Percentiles rank a stretch among this genome's conserved stretches.
Evolutionary conservation across 2,113 vertebrate species (phyloP).

Genomic region (Grantiella picta): DNA sequence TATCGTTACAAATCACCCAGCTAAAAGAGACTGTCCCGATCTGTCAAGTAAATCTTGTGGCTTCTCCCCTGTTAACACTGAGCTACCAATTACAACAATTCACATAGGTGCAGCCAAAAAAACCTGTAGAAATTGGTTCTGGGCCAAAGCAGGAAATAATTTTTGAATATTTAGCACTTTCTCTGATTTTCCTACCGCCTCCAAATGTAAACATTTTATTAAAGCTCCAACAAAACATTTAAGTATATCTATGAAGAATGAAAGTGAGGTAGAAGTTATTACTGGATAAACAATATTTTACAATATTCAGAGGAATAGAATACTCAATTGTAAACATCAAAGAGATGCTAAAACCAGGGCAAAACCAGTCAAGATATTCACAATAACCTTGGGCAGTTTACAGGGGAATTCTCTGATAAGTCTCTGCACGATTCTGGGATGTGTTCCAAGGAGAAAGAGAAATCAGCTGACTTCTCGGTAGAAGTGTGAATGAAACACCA

Average conservation of each 20-base stretch:
- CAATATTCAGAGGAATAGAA: neutral
- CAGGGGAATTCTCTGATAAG: neutral
- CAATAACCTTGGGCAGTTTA: neutral
- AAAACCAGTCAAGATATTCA: neutral
- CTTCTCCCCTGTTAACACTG: neutral
- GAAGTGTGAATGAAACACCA: accelerated
- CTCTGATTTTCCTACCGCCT: neutral
- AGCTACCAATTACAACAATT: neutral
- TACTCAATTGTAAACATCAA: neutral
- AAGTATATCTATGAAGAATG: neutral
- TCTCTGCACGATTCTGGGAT: neutral
- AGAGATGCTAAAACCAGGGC: neutral
- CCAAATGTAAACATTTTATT: neutral
- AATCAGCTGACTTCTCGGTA: conserved; percentile 29
- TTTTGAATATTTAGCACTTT: neutral
- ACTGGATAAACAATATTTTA: neutral
- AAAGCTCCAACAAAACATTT: neutral
- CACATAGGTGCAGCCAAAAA: neutral
- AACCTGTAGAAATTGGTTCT: neutral
- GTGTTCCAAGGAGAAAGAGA: neutral
- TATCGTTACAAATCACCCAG: neutral
- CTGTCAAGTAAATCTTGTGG: neutral
- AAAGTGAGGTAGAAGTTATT: neutral
- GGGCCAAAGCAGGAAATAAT: neutral
- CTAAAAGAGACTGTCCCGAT: neutral